phyloP scores from a whole-genome alignment of 2,113 vertebrate genomes.

The Oxygymnocypris stewartii region DNA sequence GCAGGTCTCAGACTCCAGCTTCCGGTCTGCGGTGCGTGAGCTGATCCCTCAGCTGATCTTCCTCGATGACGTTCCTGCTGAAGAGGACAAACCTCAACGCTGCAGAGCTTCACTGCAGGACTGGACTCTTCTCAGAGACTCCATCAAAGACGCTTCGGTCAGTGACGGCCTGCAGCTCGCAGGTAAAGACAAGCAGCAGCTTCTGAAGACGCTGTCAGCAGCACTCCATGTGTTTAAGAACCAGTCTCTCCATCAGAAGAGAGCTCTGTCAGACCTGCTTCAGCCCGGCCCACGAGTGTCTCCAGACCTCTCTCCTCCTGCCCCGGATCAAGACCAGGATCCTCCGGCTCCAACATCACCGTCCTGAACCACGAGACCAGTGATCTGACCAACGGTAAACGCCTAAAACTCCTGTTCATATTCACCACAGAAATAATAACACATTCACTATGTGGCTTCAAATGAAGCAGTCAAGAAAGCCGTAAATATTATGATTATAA shows the following conservation, averaged over 20 bases:
- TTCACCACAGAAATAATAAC: neutral
- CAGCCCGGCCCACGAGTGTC: slow-evolving; percentile 56
- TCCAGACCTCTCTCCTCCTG: slow-evolving; percentile 54
- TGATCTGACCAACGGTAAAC: slow-evolving; percentile 83
- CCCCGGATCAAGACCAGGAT: slow-evolving; percentile 64
- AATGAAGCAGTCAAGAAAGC: too few species aligned
- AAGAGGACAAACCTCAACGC: slow-evolving; percentile 64
- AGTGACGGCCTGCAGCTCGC: slow-evolving; percentile 20
- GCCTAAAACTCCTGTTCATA: neutral
- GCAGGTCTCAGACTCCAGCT: slow-evolving; percentile 82
- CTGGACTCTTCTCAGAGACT: slow-evolving; percentile 82
- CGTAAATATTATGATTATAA: too few species aligned
- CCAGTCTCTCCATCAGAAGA: slow-evolving; percentile 57
- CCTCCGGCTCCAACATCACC: slow-evolving; percentile 58
- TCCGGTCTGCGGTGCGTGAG: slow-evolving; percentile 81
- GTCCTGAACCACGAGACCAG: slow-evolving; percentile 76
- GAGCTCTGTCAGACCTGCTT: slow-evolving; percentile 52
- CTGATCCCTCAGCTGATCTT: slow-evolving; percentile 86
- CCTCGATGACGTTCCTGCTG: slow-evolving; percentile 80
- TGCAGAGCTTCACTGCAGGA: slow-evolving; percentile 72
- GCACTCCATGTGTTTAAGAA: neutral
- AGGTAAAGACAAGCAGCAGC: neutral
- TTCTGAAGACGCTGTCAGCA: neutral
- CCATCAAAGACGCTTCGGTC: slow-evolving; percentile 75
- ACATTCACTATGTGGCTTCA: neutral